Conservation (phyloP, 92 coral and sea anemone genomes). For the Metridium senile region DNA sequence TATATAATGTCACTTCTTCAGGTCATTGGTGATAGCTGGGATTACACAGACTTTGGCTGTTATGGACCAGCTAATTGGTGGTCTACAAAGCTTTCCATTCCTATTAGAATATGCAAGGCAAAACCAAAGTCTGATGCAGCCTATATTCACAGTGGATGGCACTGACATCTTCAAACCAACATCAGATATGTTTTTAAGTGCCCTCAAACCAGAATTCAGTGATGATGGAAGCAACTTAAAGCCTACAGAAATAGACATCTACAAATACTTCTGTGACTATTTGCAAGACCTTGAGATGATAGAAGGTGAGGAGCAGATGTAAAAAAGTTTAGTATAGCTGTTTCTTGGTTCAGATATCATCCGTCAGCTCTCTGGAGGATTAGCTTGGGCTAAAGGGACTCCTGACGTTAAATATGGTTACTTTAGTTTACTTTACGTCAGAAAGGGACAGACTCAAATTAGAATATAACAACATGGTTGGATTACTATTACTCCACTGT, state of each 20-base stretch:
- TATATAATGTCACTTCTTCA: constrained; percentile 1
- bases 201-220: constrained; percentile 52
- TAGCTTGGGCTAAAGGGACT: not conserved
- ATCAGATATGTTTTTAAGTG: constrained; percentile 62
- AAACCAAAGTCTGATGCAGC: constrained; percentile 42
- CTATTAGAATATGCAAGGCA: constrained; percentile 44
- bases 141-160: constrained; percentile 55
- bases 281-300: constrained; percentile 42
- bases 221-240: constrained; percentile 70
- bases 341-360: not conserved
- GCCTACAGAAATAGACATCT: constrained; percentile 57
- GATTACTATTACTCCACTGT: not conserved
- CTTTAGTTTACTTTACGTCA: not conserved
- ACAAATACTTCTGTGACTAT: constrained; percentile 59
- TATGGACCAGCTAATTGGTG: constrained; percentile 59
- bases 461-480: not conserved
- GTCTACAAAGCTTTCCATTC: constrained; percentile 44
- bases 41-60: constrained; percentile 54
- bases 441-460: not conserved
- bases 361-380: not conserved
- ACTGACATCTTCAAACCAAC: constrained; percentile 44
- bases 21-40: constrained; percentile 67
- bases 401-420: not conserved
- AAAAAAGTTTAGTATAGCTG: not conserved
- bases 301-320: not conserved